Conservation (phyloP, 2,113 vertebrate genomes). For the Dasypus novemcinctus region DNA sequence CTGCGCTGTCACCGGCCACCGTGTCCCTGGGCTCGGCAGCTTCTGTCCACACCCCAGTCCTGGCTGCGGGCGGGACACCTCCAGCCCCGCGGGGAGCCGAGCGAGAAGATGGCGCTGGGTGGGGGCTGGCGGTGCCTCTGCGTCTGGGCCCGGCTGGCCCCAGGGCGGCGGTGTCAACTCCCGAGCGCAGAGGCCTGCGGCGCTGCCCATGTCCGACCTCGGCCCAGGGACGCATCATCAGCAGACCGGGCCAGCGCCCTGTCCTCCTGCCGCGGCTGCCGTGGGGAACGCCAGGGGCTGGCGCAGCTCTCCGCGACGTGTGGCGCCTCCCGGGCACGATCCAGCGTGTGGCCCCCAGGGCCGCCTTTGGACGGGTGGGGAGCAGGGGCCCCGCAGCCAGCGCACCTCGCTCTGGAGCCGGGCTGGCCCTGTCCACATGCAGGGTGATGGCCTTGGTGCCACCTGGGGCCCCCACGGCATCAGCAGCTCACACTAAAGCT, state of each 20-base stretch:
- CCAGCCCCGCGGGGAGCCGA: too few relatives aligned
- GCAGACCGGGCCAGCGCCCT: background rate
- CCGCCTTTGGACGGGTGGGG: background rate
- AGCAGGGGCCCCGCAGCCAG: fast-evolving
- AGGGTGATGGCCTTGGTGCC: background rate
- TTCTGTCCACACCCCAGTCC: too few relatives aligned
- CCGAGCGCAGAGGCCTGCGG: background rate
- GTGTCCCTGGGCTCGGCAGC: too few relatives aligned
- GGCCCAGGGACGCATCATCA: too few relatives aligned
- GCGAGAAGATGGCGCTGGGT: too few relatives aligned
- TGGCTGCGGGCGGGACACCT: background rate
- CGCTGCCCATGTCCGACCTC: background rate
- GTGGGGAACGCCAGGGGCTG: fast-evolving
- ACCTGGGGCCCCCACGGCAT: fast-evolving
- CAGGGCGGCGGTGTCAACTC: background rate
- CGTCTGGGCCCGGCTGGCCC: background rate
- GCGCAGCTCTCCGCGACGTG: background rate
- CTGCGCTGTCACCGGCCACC: too few relatives aligned
- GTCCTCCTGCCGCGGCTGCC: background rate
- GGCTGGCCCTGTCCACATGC: background rate
- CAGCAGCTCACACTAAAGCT: background rate
- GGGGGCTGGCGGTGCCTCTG: background rate
- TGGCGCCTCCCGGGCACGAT: background rate
- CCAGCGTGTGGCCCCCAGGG: background rate
- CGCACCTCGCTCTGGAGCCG: background rate